Conservation (phyloP, 2,113 vertebrate species). For the Paradisaea rubra region DNA sequence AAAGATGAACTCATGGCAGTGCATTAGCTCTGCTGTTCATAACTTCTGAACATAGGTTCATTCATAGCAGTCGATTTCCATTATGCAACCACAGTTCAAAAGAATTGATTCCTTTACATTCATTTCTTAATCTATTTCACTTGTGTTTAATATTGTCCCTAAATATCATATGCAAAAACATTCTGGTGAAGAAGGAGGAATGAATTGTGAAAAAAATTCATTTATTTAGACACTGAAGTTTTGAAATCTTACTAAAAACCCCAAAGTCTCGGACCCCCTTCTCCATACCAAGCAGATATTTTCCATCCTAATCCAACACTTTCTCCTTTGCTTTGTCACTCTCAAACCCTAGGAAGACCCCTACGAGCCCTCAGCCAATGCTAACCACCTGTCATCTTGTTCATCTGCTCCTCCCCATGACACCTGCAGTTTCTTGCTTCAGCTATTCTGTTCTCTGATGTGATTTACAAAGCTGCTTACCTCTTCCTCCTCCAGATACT, state of each 20-base stretch:
- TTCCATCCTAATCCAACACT: neutral
- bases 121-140: constrained; percentile 77
- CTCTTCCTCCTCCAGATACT: neutral
- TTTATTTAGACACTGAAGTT: neutral
- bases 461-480: neutral
- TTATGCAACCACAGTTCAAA: constrained; percentile 80
- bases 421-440: neutral
- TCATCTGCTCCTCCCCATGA: neutral
- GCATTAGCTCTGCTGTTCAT: constrained; percentile 89
- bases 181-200: neutral
- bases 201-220: neutral
- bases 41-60: constrained; percentile 77
- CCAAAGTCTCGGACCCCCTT: neutral
- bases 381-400: neutral
- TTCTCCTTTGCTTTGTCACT: neutral
- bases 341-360: neutral
- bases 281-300: neutral
- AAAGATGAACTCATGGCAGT: constrained; percentile 92
- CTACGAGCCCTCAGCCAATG: neutral
- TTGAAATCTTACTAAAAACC: neutral
- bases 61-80: constrained; percentile 83
- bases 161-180: constrained; percentile 64
- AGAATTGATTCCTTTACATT: constrained; percentile 78
- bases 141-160: constrained; percentile 70
- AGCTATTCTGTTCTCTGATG: neutral